Evolutionary conservation across 2,888 invertebrate species (phyloP).

Genomic region (Tetheella fluctuosa): DNA sequence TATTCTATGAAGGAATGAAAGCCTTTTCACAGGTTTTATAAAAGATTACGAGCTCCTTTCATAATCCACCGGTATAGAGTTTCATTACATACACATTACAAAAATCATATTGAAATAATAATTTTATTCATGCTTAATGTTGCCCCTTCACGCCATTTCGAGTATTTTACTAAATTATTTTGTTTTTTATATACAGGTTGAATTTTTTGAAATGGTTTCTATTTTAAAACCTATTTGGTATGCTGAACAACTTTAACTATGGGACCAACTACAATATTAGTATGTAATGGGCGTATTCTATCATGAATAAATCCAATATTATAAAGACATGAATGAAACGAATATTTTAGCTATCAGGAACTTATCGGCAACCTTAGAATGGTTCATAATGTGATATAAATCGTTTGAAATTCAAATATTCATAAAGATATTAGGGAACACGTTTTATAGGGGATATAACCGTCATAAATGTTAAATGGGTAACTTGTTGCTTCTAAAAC

Average conservation of each 20-base stretch:
- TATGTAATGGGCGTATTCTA: too few relatives aligned
- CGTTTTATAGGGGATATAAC: not conserved
- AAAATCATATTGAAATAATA: too few relatives aligned
- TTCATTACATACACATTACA: constrained; percentile 9
- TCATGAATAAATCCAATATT: too few relatives aligned
- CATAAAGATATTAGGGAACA: not conserved
- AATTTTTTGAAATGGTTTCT: too few relatives aligned
- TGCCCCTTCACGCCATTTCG: not conserved
- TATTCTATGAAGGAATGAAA: not conserved
- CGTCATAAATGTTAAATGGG: not conserved
- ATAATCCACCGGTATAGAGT: not conserved
- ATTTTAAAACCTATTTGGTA: too few relatives aligned
- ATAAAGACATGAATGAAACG: too few relatives aligned
- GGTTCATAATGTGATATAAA: not conserved
- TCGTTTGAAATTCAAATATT: not conserved
- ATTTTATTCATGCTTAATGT: too few relatives aligned
- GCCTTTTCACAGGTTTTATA: not conserved
- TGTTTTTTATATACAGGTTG: too few relatives aligned
- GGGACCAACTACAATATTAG: too few relatives aligned
- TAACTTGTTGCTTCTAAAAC: not conserved
- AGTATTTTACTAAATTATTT: too few relatives aligned
- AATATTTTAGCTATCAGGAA: not conserved
- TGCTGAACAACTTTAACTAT: too few relatives aligned
- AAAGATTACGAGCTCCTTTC: not conserved
- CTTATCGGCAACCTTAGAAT: not conserved